Conservation (phyloP, 2,113 vertebrate species). For the Erpornis zantholeuca region DNA sequence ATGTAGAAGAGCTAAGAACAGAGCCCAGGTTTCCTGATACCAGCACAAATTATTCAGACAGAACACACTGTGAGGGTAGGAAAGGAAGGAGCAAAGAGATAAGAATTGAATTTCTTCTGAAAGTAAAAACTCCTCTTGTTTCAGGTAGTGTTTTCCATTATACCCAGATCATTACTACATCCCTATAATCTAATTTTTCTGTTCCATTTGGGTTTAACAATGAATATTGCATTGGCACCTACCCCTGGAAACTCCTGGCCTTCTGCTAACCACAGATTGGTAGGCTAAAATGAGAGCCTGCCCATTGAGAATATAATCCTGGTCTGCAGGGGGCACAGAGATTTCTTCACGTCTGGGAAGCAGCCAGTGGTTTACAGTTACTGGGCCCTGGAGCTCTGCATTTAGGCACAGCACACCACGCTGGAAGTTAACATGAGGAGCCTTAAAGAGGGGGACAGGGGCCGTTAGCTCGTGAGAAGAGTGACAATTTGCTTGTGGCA, state of each 20-base stretch:
- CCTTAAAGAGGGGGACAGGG: neutral
- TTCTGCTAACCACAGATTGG: neutral
- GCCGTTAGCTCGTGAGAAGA: neutral
- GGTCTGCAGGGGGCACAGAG: neutral
- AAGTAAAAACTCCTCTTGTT: neutral
- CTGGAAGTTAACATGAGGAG: neutral
- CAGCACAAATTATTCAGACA: neutral
- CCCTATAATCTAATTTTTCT: neutral
- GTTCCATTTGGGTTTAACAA: neutral
- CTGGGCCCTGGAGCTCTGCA: fast-evolving
- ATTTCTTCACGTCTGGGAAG: slow-evolving; percentile 18
- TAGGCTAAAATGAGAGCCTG: neutral
- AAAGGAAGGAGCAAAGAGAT: neutral
- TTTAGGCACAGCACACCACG: neutral
- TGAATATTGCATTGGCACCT: neutral
- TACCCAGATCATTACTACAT: neutral
- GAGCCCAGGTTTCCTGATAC: neutral
- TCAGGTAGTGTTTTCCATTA: neutral
- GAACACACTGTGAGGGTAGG: neutral
- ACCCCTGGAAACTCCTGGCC: neutral
- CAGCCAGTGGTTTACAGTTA: neutral
- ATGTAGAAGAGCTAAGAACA: neutral
- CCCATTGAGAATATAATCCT: slow-evolving; percentile 25
- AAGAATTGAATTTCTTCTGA: neutral
- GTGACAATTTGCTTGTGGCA: neutral